Evolutionary conservation across 2,888 invertebrate genomes (phyloP).

Genomic region (Melinopterus prodromus): DNA sequence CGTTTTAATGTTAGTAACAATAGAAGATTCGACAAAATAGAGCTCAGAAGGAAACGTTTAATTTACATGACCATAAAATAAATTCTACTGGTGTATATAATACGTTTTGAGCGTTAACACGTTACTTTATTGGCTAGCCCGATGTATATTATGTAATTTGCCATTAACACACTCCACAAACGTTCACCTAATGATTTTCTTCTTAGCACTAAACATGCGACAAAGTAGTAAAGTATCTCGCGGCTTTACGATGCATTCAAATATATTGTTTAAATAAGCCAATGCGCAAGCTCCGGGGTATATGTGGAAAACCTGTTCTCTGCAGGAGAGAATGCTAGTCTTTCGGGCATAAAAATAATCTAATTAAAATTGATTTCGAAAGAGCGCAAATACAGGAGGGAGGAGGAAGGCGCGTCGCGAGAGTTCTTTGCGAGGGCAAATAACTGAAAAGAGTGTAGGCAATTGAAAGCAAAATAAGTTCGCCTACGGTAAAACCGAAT

Average conservation of each 20-base stretch:
- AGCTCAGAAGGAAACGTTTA: neutral
- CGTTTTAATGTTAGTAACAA: neutral
- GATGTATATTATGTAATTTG: neutral
- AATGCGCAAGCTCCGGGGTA: neutral
- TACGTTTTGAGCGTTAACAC: neutral
- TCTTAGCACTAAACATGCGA: neutral
- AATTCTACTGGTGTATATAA: neutral
- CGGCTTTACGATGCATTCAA: neutral
- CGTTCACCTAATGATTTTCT: neutral
- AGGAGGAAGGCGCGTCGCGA: no score
- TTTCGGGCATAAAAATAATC: neutral
- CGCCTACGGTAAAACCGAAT: conserved; percentile 12
- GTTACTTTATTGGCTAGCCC: neutral
- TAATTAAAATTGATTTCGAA: conserved; percentile 4
- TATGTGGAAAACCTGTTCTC: neutral
- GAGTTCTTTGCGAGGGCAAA: neutral
- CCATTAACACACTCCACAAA: conserved; percentile 4
- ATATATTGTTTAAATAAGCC: neutral
- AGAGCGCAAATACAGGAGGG: neutral
- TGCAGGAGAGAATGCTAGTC: neutral
- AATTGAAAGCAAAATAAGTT: conserved; percentile 23
- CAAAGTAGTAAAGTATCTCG: conserved; percentile 4
- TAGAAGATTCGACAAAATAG: neutral
- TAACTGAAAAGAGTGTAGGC: conserved; percentile 5
- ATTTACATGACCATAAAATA: neutral